Base-by-base conservation (phyloP, 1,140 invertebrate genomes). In the Drosophila gunungcola region DNA sequence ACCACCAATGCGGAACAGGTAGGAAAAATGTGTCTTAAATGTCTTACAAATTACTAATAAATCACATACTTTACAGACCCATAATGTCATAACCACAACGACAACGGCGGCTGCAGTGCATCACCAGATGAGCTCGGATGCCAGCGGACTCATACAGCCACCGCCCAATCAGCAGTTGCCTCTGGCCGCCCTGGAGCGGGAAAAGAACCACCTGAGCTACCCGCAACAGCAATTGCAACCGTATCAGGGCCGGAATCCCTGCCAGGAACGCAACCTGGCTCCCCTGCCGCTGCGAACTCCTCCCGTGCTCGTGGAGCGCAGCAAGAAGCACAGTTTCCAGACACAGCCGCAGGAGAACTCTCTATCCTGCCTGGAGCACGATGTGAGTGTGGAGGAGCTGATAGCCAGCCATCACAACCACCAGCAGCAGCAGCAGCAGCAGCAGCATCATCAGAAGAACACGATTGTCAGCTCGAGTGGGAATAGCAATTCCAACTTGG, bases 241-340 rank as follows among this genome's bases (percentile, higher is more conserved):
- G 1, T 95, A 97, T 92, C 97, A 98, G 91, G 97, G 97, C 3
- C 93, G 97, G 10, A 98, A 98, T 94, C 96, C 97, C 1, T 98
- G 97, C 77, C 94, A 97, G 80, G 97, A 98, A 90, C 93, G 97
- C 2, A 98, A 98, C 93, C 93, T 97, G 7, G 95, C 96, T 79
- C 94, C 93, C 25, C 93, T 94, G 3, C 93, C 94, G 0, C 21
- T 65, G 78, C 94, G 93, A 10, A 94, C 92, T 29, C 96, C 95
- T 11, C 95, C 96, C 46, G 92, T 94, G 7, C 93, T 97, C 0
- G 94, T 97, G 52, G 96, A 96, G 77, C 95, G 95, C 70, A 95
- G 95, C 36, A 92, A 92, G 62, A 92, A 92, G 76, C 91, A 92
- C 52, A 91, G 90, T 34, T 91, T 91, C n/a, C 80, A 91, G 48